Conservation (phyloP, 2,888 invertebrate genomes). For the Oscheius sp. region DNA sequence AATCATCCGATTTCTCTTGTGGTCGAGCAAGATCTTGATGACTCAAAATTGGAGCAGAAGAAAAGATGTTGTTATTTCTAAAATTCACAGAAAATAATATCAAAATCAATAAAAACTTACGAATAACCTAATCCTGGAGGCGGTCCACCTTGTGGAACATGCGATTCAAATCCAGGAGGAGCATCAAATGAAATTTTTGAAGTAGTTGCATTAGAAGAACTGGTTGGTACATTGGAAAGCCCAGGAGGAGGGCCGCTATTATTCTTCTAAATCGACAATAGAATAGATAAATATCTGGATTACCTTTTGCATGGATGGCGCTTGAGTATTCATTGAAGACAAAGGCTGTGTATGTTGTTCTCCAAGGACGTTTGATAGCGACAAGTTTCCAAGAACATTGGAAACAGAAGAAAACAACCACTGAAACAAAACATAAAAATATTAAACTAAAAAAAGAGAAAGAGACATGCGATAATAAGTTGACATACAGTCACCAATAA, state of each 20-base stretch:
- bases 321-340: conserved; percentile 10
- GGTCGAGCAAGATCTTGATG: conserved; percentile 38
- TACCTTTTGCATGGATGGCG: not conserved
- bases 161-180: conserved; percentile 29
- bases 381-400: conserved; percentile 7
- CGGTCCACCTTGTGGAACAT: not conserved
- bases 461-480: not conserved
- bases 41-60: conserved; percentile 42
- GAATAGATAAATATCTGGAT: too few species aligned
- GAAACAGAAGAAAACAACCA: conserved; percentile 26
- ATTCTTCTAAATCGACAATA: not conserved
- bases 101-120: too few species aligned
- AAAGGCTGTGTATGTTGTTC: conserved; percentile 28
- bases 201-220: not conserved
- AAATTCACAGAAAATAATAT: too few species aligned
- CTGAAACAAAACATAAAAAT: conserved; percentile 14
- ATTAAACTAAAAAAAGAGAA: not conserved
- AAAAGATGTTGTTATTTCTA: conserved; percentile 25
- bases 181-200: conserved; percentile 16
- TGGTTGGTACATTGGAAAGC: not conserved
- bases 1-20: not conserved
- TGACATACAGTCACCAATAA: not conserved
- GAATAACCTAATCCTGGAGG: not conserved
- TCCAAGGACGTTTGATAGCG: conserved; percentile 32
- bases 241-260: conserved; percentile 15